Percentiles rank a stretch among this genome's conserved stretches.
Conservation (phyloP, 2,888 invertebrate genomes). For the Lasioglossum vierecki region DNA sequence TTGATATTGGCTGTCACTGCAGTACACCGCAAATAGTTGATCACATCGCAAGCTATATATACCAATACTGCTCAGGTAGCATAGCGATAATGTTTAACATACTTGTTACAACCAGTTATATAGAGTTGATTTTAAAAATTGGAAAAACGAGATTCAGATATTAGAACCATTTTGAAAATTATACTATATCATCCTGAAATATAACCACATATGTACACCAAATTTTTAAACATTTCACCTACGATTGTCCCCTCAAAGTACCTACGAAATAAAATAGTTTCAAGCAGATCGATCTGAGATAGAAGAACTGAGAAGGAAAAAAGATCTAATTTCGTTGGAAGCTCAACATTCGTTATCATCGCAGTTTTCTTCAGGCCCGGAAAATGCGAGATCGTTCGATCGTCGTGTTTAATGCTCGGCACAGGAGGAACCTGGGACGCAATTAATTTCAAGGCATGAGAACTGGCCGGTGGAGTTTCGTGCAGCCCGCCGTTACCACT, state of each 20-base stretch:
- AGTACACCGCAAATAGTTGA: no score
- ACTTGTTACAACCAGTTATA: no score
- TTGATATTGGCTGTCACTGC: no score
- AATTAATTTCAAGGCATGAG: constrained; percentile 68
- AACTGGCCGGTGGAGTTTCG: constrained; percentile 54
- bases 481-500: constrained; percentile 54
- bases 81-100: no score
- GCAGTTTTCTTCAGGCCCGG: constrained; percentile 38
- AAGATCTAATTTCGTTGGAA: constrained; percentile 58
- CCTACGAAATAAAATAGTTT: neutral
- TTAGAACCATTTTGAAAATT: no score
- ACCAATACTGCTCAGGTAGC: no score
- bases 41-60: no score
- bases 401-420: constrained; percentile 64
- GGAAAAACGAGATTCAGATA: no score
- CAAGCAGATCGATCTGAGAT: neutral
- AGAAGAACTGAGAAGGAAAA: neutral
- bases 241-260: neutral
- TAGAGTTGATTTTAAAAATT: no score
- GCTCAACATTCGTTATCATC: constrained; percentile 62
- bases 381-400: constrained; percentile 66
- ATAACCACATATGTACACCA: neutral
- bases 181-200: neutral
- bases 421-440: constrained; percentile 56
- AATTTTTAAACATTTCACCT: neutral